Evolutionary conservation across 2,113 vertebrate genomes (phyloP).

Genomic region (Ahaetulla prasina): DNA sequence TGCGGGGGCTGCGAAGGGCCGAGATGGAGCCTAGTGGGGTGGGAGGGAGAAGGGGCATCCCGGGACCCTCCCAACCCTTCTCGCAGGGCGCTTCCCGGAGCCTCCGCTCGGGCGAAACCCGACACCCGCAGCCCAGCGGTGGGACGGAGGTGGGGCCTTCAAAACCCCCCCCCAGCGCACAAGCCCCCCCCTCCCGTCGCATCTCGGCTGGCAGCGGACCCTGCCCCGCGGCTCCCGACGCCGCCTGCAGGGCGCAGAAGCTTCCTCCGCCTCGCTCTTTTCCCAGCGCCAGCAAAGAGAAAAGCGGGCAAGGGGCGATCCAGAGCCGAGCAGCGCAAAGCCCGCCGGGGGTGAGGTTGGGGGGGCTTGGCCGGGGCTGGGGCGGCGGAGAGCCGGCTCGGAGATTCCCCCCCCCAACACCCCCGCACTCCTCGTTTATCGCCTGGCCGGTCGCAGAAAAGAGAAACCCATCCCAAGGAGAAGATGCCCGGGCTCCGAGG

Average conservation of each 20-base stretch:
- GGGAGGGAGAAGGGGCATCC: background rate
- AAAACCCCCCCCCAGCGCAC: fast-evolving
- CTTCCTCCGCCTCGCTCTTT: background rate
- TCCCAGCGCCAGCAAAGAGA: too few relatives aligned
- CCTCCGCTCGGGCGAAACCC: background rate
- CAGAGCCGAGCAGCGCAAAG: background rate
- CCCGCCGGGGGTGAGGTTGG: too few relatives aligned
- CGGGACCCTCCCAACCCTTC: too few relatives aligned
- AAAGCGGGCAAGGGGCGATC: background rate
- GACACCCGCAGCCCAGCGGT: background rate
- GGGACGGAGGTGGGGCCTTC: background rate
- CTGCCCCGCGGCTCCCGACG: background rate
- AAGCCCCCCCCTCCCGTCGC: background rate
- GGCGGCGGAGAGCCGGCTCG: too few relatives aligned
- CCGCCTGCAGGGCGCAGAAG: too few relatives aligned
- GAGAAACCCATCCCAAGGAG: background rate
- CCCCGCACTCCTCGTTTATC: too few relatives aligned
- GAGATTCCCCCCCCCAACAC: too few relatives aligned
- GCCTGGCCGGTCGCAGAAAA: too few relatives aligned
- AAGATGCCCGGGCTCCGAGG: background rate
- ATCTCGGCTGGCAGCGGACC: background rate
- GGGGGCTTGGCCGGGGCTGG: too few relatives aligned
- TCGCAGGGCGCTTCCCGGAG: background rate
- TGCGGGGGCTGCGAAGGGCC: background rate
- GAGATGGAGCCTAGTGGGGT: background rate